A percentile compares a stretch with the other conserved stretches of the same genome.
Evolutionary conservation across 2,888 invertebrate genomes (phyloP).

Genomic region (Yponomeuta evonymella): DNA sequence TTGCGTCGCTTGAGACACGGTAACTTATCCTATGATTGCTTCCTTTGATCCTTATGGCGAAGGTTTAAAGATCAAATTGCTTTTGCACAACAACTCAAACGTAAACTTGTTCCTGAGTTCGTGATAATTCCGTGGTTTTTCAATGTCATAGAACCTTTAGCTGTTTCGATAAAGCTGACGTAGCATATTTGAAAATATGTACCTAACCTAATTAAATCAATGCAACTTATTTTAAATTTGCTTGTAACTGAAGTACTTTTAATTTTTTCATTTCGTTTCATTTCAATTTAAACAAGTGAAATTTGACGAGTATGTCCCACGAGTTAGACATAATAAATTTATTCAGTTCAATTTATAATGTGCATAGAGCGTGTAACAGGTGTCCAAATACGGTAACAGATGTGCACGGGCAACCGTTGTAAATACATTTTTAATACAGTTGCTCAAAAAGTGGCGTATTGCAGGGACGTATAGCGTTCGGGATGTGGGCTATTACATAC

Average conservation of each 20-base stretch:
- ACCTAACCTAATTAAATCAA: not conserved
- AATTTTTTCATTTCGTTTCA: too few relatives aligned
- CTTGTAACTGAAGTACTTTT: too few relatives aligned
- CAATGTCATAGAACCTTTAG: constrained; percentile 6
- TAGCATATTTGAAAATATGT: not conserved
- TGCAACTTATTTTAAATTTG: too few relatives aligned
- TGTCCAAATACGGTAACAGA: constrained; percentile 36
- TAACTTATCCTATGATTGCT: not conserved
- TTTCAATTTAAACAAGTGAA: too few relatives aligned
- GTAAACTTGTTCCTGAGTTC: not conserved
- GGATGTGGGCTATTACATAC: too few relatives aligned
- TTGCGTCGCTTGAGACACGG: not conserved
- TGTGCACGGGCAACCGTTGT: constrained; percentile 6
- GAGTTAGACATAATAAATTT: not conserved
- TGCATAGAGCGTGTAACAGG: constrained; percentile 38
- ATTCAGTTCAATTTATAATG: constrained; percentile 2
- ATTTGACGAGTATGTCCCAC: too few relatives aligned
- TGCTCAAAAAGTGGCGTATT: too few relatives aligned
- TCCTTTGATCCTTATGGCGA: not conserved
- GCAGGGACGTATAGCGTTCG: too few relatives aligned
- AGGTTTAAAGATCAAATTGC: not conserved
- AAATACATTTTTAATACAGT: not conserved
- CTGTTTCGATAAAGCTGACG: not conserved
- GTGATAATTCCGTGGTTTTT: constrained; percentile 5
- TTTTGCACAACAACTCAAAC: not conserved